phyloP scores from a whole-genome alignment of 2,888 invertebrate genomes.

The Hydroisotoma schaefferi region DNA sequence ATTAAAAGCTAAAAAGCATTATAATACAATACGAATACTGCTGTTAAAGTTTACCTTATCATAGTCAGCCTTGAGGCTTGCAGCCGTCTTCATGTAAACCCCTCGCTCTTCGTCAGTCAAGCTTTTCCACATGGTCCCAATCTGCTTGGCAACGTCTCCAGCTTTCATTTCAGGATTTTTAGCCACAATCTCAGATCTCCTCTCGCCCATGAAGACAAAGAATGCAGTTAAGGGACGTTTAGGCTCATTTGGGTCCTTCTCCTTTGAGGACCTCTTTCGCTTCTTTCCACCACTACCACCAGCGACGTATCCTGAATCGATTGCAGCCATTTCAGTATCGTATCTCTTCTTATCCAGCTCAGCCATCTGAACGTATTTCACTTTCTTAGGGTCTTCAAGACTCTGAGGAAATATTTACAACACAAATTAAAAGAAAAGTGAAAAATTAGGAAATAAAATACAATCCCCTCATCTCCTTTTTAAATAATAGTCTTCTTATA shows the following conservation, averaged over 20 bases:
- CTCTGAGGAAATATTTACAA: too few species aligned
- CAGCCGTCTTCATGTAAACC: not conserved
- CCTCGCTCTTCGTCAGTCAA: not conserved
- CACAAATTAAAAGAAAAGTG: too few species aligned
- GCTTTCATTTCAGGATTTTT: not conserved
- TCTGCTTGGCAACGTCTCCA: not conserved
- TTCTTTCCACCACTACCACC: not conserved
- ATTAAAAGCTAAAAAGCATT: too few species aligned
- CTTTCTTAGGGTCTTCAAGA: not conserved
- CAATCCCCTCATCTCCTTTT: too few species aligned
- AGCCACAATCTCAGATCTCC: not conserved
- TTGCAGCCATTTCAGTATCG: not conserved
- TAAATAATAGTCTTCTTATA: too few species aligned
- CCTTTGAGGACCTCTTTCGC: not conserved
- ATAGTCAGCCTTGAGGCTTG: not conserved
- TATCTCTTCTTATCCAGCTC: not conserved
- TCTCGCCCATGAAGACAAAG: not conserved
- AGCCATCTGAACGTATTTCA: not conserved
- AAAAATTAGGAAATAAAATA: too few species aligned
- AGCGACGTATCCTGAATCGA: too few species aligned
- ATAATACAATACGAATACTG: too few species aligned
- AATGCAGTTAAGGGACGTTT: not conserved
- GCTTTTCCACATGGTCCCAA: not conserved
- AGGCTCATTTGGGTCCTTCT: conserved; percentile 1
- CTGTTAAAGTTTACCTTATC: not conserved